Conservation (phyloP, 2,888 invertebrate species). For the Leucania comma region DNA sequence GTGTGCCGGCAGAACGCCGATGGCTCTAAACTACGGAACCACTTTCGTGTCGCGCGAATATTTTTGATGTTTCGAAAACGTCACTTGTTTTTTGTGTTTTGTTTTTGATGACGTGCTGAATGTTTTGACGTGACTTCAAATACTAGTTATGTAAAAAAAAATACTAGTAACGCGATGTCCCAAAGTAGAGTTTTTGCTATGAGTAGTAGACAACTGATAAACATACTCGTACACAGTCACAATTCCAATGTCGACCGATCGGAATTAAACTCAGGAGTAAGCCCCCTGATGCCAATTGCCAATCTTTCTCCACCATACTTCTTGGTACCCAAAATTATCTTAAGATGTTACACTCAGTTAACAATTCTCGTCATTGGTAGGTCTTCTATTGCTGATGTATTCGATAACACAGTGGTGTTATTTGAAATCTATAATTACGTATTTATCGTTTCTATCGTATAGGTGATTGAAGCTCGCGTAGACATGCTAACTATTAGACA, state of each 20-base stretch:
- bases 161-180: no score
- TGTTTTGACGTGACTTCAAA: conserved; percentile 24
- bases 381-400: neutral
- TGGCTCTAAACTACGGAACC: conserved; percentile 55
- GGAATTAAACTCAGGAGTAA: no score
- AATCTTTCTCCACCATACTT: neutral
- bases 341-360: neutral
- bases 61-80: conserved; percentile 41
- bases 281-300: neutral
- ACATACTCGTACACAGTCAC: no score
- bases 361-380: neutral
- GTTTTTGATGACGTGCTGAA: conserved; percentile 11
- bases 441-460: conserved; percentile 57
- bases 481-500: conserved; percentile 37
- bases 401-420: conserved; percentile 27
- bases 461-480: conserved; percentile 57
- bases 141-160: no score
- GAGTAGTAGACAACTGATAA: no score
- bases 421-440: conserved; percentile 62
- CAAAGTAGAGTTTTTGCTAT: no score
- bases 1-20: conserved; percentile 45
- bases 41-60: conserved; percentile 45
- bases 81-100: conserved; percentile 24
- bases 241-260: no score
- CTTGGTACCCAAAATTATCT: neutral